Evolutionary conservation across 1,140 invertebrate genomes (phyloP).

Genomic region (Dysdera silvatica): DNA sequence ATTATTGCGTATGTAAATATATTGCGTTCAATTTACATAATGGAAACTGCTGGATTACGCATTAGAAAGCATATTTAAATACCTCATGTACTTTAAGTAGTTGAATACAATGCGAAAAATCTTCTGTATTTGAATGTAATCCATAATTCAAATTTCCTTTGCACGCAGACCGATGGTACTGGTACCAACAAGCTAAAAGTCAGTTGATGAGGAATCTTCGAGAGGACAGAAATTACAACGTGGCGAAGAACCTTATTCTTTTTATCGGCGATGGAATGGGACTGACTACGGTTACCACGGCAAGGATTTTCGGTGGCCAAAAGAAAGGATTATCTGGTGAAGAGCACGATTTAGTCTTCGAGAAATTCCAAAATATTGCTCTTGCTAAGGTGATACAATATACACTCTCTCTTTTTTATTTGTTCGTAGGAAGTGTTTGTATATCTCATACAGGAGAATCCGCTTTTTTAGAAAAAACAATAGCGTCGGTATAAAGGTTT

Average conservation of each 20-base stretch:
- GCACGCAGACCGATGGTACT: constrained; percentile 18
- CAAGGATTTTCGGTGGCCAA: constrained; percentile 52
- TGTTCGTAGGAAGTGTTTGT: too few relatives aligned
- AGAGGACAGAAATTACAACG: constrained; percentile 38
- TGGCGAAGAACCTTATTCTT: constrained; percentile 79
- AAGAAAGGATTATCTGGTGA: constrained; percentile 50
- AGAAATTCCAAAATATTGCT: constrained; percentile 73
- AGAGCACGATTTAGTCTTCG: constrained; percentile 62
- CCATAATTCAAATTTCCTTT: not conserved
- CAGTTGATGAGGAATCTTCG: not conserved
- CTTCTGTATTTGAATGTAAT: too few relatives aligned
- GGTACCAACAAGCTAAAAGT: constrained; percentile 25
- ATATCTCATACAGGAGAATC: too few relatives aligned
- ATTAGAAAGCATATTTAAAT: too few relatives aligned
- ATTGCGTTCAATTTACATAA: too few relatives aligned
- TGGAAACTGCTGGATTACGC: too few relatives aligned
- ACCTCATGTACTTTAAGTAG: too few relatives aligned
- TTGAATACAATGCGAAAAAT: too few relatives aligned
- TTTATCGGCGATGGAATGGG: constrained; percentile 95
- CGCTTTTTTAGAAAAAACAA: too few relatives aligned
- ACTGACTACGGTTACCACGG: constrained; percentile 76
- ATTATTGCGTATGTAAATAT: too few relatives aligned
- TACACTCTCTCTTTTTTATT: too few relatives aligned
- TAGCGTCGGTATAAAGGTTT: too few relatives aligned
- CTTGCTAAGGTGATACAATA: constrained; percentile 66